Evolutionary conservation across 2,797 vertebrate genomes (phyloP), one percentile per base, ranked within the genome.

Genomic region (Alcedo atthis): DNA sequence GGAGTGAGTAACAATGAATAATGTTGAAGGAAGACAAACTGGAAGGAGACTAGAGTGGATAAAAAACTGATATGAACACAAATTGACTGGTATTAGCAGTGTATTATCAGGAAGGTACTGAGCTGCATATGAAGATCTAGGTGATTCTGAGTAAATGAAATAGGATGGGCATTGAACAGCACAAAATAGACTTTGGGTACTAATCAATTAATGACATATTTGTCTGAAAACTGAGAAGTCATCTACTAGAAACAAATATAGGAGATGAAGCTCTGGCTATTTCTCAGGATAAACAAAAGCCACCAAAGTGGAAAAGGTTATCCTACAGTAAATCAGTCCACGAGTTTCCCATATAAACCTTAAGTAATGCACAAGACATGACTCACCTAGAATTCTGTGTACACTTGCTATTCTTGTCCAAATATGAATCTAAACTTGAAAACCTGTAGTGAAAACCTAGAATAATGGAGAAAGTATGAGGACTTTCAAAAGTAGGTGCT

Each of bases 331-430:
- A 84, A 46, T 59, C 35, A 73, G 46, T 30, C 51, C 37, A 61
- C 30, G 24, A 83, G 32, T 57, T 80, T 71, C 49, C 54, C 49
- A 46, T 12, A 18, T 1, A n/a, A 15, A 76, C 13, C 68, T 6
- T 3, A 68, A 75, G 62, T 11, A 17, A 42, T 81, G 51, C 0
- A 0, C 49, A 58, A 78, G 51, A 73, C 0, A 2, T 43, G 42
- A 67, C 17, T 76, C 42, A 71, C 21, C 5, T 43, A 76, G 45
- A 79, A 87, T 63, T 32, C 32, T 85, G 32, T 71, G 75, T 25
- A 59, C 17, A 17, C 17, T 84, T 28, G 21, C 53, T 63, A 25
- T 76, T 82, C 45, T 20, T 42, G 32, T 42, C 46, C 67, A 75
- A 84, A 67, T 58, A 75, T 0, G 1, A 84, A 89, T 71, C 43